Percentiles rank a stretch among this genome's conserved stretches.
Evolutionary conservation across 2,797 vertebrate genomes (phyloP).

Genomic region (Lutjanus argentimaculatus): DNA sequence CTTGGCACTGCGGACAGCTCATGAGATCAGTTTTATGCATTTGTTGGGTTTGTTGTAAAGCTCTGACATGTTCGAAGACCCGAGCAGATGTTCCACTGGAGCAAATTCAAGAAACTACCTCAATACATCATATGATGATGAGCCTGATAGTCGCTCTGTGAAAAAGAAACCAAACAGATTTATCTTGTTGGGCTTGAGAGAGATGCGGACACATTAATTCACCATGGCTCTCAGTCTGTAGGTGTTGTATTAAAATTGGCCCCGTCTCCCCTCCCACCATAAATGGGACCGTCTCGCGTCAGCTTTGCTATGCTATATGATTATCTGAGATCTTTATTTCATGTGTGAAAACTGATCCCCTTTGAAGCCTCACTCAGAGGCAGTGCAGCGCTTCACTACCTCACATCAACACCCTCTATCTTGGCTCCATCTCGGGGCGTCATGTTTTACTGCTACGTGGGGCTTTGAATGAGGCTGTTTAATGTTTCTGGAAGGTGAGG

Average conservation of each 20-base stretch:
- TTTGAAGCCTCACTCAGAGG: conserved; percentile 80
- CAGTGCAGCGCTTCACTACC: conserved; percentile 65
- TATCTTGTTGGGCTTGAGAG: conserved; percentile 53
- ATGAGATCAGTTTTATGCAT: conserved; percentile 40
- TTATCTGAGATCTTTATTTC: conserved; percentile 86
- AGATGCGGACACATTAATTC: conserved; percentile 61
- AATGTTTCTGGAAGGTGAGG: conserved; percentile 68
- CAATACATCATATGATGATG: conserved; percentile 38
- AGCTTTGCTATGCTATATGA: conserved; percentile 72
- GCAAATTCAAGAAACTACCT: conserved; percentile 43
- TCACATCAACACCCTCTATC: conserved; percentile 82
- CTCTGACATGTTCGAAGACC: conserved; percentile 36
- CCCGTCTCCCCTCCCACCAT: conserved; percentile 46
- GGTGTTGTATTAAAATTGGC: conserved; percentile 68
- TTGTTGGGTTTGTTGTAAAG: conserved; percentile 32
- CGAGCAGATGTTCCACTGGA: conserved; percentile 35
- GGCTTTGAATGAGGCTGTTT: conserved; percentile 69
- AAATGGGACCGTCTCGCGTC: conserved; percentile 68
- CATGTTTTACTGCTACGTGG: conserved; percentile 74
- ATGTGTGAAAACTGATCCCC: conserved; percentile 81
- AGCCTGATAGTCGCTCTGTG: conserved; percentile 16
- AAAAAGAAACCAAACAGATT: conserved; percentile 29
- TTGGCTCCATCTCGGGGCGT: conserved; percentile 79
- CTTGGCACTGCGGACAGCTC: conserved; percentile 43
- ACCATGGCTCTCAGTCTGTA: conserved; percentile 54